phyloP scores from a whole-genome alignment of 2,888 invertebrate species.

The Andrena marginata region DNA sequence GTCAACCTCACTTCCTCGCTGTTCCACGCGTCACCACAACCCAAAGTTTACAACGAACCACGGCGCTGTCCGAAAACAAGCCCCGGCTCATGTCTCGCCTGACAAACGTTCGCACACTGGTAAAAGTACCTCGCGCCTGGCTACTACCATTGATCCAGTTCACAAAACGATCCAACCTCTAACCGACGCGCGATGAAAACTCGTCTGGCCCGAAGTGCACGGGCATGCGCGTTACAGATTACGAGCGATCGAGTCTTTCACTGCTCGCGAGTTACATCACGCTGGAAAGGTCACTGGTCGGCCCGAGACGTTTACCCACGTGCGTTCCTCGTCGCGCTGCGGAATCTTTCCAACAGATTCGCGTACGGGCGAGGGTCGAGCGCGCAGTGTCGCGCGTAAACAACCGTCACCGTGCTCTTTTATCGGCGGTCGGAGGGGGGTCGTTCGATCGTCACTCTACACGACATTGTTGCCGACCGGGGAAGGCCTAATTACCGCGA shows the following conservation, averaged over 20 bases:
- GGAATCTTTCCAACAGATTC: constrained; percentile 3
- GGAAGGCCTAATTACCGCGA: constrained; percentile 9
- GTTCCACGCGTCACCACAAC: constrained; percentile 23
- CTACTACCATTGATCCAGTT: neutral
- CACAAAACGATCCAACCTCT: constrained; percentile 10
- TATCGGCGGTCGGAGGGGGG: too few relatives aligned
- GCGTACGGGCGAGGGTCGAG: too few relatives aligned
- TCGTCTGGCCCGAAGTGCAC: constrained; percentile 33
- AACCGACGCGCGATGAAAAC: constrained; percentile 23
- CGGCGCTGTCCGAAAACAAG: neutral
- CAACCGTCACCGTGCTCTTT: too few relatives aligned
- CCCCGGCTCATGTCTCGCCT: neutral
- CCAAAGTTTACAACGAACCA: neutral
- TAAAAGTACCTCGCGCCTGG: neutral
- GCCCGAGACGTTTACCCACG: constrained; percentile 42
- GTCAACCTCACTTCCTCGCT: constrained; percentile 32
- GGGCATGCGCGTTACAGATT: constrained; percentile 30
- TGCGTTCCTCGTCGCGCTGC: constrained; percentile 12
- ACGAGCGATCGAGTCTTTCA: constrained; percentile 47
- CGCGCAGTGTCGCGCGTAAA: too few relatives aligned
- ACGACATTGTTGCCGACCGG: neutral
- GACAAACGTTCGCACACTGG: neutral
- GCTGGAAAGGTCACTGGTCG: constrained; percentile 60
- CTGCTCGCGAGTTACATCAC: constrained; percentile 53
- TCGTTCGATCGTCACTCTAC: too few relatives aligned